A percentile compares a stretch with the other conserved stretches of the same genome.
phyloP scores from a whole-genome alignment of 2,888 invertebrate genomes.

The Acleris laterana region DNA sequence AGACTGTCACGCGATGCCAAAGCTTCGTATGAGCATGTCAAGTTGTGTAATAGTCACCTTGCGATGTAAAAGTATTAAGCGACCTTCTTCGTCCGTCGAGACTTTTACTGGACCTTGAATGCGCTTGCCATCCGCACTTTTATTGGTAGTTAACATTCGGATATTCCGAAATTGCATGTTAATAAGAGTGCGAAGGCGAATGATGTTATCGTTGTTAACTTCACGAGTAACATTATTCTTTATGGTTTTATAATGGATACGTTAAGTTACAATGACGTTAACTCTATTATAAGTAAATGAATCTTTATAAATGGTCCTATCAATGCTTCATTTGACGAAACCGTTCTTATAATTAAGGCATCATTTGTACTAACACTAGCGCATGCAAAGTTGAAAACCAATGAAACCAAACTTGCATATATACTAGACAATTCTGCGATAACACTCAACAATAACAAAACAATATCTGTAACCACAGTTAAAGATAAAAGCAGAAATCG shows the following conservation, averaged over 20 bases:
- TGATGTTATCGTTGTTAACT: conserved; percentile 2
- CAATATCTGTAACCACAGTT: neutral
- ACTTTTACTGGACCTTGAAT: conserved; percentile 35
- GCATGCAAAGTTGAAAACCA: too few species aligned
- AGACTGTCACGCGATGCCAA: conserved; percentile 13
- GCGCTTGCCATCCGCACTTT: conserved; percentile 23
- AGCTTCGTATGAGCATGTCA: conserved; percentile 1
- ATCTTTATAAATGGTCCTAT: too few species aligned
- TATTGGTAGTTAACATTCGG: conserved; percentile 26
- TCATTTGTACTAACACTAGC: too few species aligned
- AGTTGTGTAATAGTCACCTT: conserved; percentile 34
- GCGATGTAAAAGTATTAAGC: conserved; percentile 18
- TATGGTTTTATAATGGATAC: conserved; percentile 15
- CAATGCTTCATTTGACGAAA: too few species aligned
- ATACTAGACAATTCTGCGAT: too few species aligned
- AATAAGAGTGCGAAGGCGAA: conserved; percentile 13
- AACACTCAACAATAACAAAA: too few species aligned
- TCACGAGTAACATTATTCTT: neutral
- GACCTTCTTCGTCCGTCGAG: conserved; percentile 22
- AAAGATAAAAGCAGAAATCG: conserved; percentile 9
- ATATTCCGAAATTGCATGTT: conserved; percentile 28
- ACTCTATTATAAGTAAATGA: neutral
- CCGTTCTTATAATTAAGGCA: too few species aligned
- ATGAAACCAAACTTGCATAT: too few species aligned
- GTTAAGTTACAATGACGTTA: neutral